Base-by-base conservation (phyloP, 2,797 vertebrate genomes). In the Myotis daubentonii region DNA sequence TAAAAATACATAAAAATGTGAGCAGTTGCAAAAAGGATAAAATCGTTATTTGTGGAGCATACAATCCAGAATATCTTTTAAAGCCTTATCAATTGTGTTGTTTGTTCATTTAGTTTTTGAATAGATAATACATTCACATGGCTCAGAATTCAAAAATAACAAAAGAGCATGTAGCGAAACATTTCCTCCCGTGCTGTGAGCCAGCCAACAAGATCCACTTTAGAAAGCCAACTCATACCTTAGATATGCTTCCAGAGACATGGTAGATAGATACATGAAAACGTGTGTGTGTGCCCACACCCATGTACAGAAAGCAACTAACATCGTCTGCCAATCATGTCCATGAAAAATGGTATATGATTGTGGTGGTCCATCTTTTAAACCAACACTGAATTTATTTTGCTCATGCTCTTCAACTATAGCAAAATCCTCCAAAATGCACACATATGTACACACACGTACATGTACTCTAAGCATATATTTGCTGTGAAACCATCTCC, bases 271-370 rank as follows among this genome's bases (percentile, higher is more conserved):
- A 7, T 5, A 1, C 5, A 11, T 17, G 60, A 17, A 44, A 8
- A 30, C 1, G 22, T 1, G 23, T 2, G 15, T 20, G 3, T 5
- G 1, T 0, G 4, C 19, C 9, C n/a, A 25, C 19, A 28, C 7
- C 38, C 20, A 15, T 2, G 3, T 2, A 9, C 30, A 33, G 5
- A 11, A 2, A 44, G 47, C 44, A 6, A 22, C 17, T 12, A 2
- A 7, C 9, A 9, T 1, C 1, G 0, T 5, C n/a, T 30, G 12
- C 16, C 57, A 17, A 3, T 15, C 57, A 12, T 6, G 28, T 0
- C 8, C 3, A 15, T 75, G 68, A 25, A 75, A 62, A 57, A 30
- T 1, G 30, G 47, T 16, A 4, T 10, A 28, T 5, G 28, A 44
- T 0, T 71, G 68, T 5, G 33, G 47, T 30, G 30, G 23, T 22